A percentile compares a stretch with the other conserved stretches of the same genome.
phyloP scores from a whole-genome alignment of 2,888 invertebrate species.

The Eucera pruinosa region DNA sequence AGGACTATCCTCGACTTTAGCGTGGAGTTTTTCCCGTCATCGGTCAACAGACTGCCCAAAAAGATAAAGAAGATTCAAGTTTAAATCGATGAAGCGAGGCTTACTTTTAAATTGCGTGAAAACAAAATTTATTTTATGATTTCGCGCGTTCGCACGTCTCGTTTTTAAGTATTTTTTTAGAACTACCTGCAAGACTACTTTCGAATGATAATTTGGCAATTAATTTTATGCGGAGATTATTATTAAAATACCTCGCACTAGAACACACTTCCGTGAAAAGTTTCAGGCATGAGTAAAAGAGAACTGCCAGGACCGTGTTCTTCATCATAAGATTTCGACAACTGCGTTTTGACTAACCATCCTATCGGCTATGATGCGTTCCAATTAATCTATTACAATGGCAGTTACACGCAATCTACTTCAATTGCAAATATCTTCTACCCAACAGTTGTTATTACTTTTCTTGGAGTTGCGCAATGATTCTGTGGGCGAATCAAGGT shows the following conservation, averaged over 20 bases:
- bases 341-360: conserved; percentile 60
- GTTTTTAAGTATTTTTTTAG: neutral
- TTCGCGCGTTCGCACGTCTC: no score
- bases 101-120: no score
- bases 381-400: conserved; percentile 78
- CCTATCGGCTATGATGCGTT: conserved; percentile 45
- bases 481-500: no score
- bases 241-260: conserved; percentile 67
- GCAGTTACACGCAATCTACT: conserved; percentile 76
- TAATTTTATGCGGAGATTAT: neutral
- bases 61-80: neutral
- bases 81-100: no score
- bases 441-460: conserved; percentile 41
- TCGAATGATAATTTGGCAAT: neutral
- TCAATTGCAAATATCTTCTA: conserved; percentile 70
- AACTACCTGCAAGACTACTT: neutral
- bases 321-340: conserved; percentile 73
- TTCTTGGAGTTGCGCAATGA: conserved; percentile 52
- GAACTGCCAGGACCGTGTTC: conserved; percentile 64
- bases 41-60: conserved; percentile 64
- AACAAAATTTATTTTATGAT: neutral
- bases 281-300: conserved; percentile 68
- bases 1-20: conserved; percentile 89
- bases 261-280: conserved; percentile 64
- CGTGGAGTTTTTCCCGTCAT: conserved; percentile 81